Base-by-base conservation (phyloP, 1,140 invertebrate species). In the Cyclina sinensis region DNA sequence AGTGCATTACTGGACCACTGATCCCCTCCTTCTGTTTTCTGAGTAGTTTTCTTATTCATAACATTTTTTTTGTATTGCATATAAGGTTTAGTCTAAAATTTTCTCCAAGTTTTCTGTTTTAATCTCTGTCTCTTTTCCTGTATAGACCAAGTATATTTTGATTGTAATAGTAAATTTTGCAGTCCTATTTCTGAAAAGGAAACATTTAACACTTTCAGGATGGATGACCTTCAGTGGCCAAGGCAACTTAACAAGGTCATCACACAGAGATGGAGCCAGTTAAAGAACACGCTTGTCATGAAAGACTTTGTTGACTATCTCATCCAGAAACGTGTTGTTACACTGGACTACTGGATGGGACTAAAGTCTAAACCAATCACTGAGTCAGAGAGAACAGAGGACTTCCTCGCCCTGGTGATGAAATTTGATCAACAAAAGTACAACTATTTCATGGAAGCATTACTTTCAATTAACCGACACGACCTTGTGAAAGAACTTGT, bases 331-430 rank as follows among this genome's bases (percentile, higher is more conserved):
- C 35, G 86, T 32, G 79, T 88, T 14, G 80, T 88, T 18, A 74
- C 86, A 30, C 79, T 88, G 21, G 86, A 88, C n/a, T 88, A 88
- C 70, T 88, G 86, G 86, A 88, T 88, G 79, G 51, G 86, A 35
- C 65, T 88, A 39, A 82, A 83, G n/a, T 70, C 86, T 30, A 88
- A 88, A 82, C 79, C 86, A 39, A 62, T 88, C 18, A 32, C 86
- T 12, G 86, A 88, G 48, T 88, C 86, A 2, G 86, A 88, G 79
- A 35, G 86, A 14, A 88, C 68, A 21, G 86, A 88, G 65, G 86
- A 88, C 46, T 88, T 82, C 39, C 78, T 88, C 54, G 39, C 78
- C 0, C 21, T 57, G 11, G 86, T 88, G 1, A 74, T 82, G 78
- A 88, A 88, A 48, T 88, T 88, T 57, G 54, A 73, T 37, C 30